phyloP scores from a whole-genome alignment of 2,797 vertebrate genomes.

The Pseudocheirus occidentalis region DNA sequence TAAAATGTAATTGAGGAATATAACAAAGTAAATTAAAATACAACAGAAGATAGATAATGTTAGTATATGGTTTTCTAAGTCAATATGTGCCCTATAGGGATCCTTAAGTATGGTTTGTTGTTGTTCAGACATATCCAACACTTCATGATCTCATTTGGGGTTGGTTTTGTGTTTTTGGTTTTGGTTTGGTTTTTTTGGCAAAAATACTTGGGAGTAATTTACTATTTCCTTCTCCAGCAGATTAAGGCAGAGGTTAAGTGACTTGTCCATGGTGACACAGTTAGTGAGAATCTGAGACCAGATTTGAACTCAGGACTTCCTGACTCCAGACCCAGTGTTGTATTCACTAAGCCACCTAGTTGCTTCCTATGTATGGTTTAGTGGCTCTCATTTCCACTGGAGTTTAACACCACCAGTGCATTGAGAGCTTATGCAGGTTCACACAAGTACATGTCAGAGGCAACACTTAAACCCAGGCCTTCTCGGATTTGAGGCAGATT shows the following conservation, averaged over 20 bases:
- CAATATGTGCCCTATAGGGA: neutral
- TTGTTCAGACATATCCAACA: neutral
- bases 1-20: neutral
- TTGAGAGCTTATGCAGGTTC: neutral
- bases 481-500: neutral
- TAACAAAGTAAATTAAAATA: neutral
- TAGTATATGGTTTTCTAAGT: neutral
- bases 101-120: neutral
- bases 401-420: neutral
- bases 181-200: neutral
- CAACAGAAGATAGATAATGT: neutral
- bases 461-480: neutral
- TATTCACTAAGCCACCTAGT: neutral
- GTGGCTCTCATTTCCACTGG: neutral
- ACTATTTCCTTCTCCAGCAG: neutral
- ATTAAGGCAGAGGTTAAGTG: neutral
- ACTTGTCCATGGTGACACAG: neutral
- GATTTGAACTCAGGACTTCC: neutral
- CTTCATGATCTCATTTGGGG: neutral
- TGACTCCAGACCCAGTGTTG: neutral
- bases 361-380: neutral
- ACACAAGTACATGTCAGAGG: neutral
- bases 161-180: no score
- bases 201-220: neutral
- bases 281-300: neutral